A percentile compares a stretch with the other conserved stretches of the same genome.
phyloP scores from a whole-genome alignment of 1,140 invertebrate species.

The Drosophila murphyi region DNA sequence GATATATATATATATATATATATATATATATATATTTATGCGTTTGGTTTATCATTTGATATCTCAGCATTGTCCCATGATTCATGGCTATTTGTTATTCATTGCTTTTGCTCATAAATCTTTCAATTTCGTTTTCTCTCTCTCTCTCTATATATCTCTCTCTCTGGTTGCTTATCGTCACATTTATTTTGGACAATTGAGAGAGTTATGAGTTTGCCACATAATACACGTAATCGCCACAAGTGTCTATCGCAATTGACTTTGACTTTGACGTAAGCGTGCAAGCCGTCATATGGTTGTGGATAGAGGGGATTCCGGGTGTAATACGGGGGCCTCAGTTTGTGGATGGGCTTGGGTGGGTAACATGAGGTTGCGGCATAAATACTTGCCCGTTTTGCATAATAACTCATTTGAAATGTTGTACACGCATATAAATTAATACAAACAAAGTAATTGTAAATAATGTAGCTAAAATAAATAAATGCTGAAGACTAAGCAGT shows the following conservation, averaged over 20 bases:
- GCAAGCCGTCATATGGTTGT: constrained; percentile 34
- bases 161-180: constrained; percentile 35
- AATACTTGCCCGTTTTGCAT: neutral
- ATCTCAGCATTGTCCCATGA: constrained; percentile 14
- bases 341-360: neutral
- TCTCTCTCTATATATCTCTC: constrained; percentile 2
- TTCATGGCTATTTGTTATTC: constrained; percentile 51
- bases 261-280: constrained; percentile 66
- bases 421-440: neutral
- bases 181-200: constrained; percentile 47
- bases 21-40: constrained; percentile 23
- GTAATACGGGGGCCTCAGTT: neutral
- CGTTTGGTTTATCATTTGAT: neutral
- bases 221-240: constrained; percentile 45
- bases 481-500: neutral
- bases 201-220: constrained; percentile 13
- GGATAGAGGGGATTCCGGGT: constrained; percentile 5
- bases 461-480: too few relatives aligned
- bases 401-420: neutral
- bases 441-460: neutral
- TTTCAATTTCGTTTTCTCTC: neutral
- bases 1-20: neutral
- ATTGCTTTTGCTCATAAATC: constrained; percentile 24
- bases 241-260: constrained; percentile 59
- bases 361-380: neutral